Evolutionary conservation across 2,888 invertebrate genomes (phyloP), one percentile per base, ranked within the genome.

Genomic region (Drosophila testacea): DNA sequence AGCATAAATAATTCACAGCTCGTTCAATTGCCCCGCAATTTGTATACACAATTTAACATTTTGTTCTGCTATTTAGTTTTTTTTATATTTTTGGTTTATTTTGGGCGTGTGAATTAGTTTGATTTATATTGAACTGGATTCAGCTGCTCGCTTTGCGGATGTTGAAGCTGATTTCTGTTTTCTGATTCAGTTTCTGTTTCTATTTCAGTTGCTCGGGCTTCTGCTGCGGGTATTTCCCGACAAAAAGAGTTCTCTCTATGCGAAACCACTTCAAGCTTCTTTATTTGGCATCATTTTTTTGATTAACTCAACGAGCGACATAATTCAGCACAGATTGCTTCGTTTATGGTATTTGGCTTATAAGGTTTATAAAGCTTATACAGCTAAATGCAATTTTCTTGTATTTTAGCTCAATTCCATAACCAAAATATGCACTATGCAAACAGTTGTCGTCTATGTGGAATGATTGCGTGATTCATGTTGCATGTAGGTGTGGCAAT

Each of bases 31-130:
- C 70, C 69, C 56, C 64, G 66, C 69, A 77, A 73, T 70, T 82
- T 69, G 60, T 48, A 48, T 32, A 5, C 34, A 47, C 41, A 61
- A 57, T 57, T 57, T 38, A 9, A 38, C 13, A 30, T 47, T 41
- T 42, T 39, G 56, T 52, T 54, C 16, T 30, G 38, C 16, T 52
- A 48, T 55, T 62, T 52, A 13, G 34, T 42, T 64, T 46, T 48
- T 27, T 38, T 36, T 34, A 27, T 11, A n/a, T 60, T 59, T 56
- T 66, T 42, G 63, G 57, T 46, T 66, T 69, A 54, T 77, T 69
- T 89, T 72, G 70, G 88, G 83, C 88, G 88, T 88, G 90, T 88
- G 90, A 85, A 85, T 85, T 88, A 67, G 73, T 74, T 75, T 73
- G 63, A 66, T 75, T 76, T 68, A 64, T 67, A 44, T 74, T 65